Conservation (phyloP, 2,888 invertebrate genomes). For the Pterobdella sp. region DNA sequence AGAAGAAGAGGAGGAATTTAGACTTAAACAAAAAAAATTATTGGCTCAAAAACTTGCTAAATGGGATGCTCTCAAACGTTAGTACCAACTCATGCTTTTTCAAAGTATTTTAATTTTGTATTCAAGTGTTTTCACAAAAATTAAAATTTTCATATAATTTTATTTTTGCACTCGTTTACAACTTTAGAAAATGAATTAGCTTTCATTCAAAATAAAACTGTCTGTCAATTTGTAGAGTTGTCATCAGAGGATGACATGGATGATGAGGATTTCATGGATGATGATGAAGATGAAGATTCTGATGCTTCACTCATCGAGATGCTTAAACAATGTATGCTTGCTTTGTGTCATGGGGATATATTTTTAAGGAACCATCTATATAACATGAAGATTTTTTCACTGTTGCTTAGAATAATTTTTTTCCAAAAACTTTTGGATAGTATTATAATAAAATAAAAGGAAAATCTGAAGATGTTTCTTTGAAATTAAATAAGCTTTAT, state of each 20-base stretch:
- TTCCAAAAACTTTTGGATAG: background rate
- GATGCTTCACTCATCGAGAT: constrained; percentile 15
- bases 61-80: constrained; percentile 7
- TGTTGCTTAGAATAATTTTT: background rate
- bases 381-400: background rate
- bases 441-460: background rate
- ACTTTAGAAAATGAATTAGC: background rate
- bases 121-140: background rate
- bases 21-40: constrained; percentile 13
- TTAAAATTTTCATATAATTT: background rate
- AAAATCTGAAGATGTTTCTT: no score
- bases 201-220: background rate
- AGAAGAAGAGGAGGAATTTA: constrained; percentile 27
- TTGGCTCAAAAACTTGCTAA: constrained; percentile 15
- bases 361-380: no score
- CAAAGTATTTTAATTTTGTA: background rate
- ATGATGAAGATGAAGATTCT: constrained; percentile 9
- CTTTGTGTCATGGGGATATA: no score
- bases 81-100: no score
- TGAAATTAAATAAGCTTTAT: no score
- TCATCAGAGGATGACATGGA: constrained; percentile 23
- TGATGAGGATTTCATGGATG: constrained; percentile 19
- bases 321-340: constrained; percentile 16
- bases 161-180: background rate
- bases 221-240: background rate